Base-by-base conservation (phyloP, 2,113 vertebrate species). In the Panthera tigris region DNA sequence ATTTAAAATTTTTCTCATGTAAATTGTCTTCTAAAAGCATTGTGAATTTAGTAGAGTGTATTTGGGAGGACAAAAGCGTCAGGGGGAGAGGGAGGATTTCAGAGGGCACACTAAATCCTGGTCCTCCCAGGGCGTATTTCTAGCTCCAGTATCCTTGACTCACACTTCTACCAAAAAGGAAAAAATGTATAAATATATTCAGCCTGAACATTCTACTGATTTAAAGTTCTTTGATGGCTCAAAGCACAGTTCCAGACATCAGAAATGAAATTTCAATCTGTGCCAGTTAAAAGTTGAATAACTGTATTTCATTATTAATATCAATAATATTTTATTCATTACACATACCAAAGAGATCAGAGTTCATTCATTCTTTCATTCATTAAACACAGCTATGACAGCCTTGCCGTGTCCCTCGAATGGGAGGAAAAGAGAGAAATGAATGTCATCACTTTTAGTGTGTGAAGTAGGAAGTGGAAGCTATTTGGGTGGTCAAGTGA, bases 271-370 rank as follows among this genome's bases (percentile, higher is more conserved):
- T 96, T 88, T 97, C 84, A 96, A 85, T 97, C 88, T 94, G 88
- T n/a, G 65, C 92, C 71, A 65, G 94, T 97, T 97, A 96, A 97
- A 98, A 98, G 97, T 96, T 97, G 97, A 97, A 97, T 96, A 98
- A 97, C 95, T 93, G 10, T 96, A 96, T 97, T 97, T 97, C 63
- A 97, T 98, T 98, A 98, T 98, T 98, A 97, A 98, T 98, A 79
- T 57, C 73, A 97, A 91, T 96, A 93, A 94, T 98, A 96, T 98
- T 98, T 97, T 98, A 97, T 98, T 98, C 96, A 98, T 98, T 92
- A 50, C 90, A 96, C 57, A 87, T 92, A 96, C 74, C 84, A 94
- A 96, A 91, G 81, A 98, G 91, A 98, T 97, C 97, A 98, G 96
- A 97, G 96, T 98, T 98, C 94, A 95, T 94, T 96, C 89, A 96